Percentiles rank a stretch among this genome's conserved stretches.
Evolutionary conservation across 2,888 invertebrate species (phyloP).

Genomic region (Callimorpha dominula): DNA sequence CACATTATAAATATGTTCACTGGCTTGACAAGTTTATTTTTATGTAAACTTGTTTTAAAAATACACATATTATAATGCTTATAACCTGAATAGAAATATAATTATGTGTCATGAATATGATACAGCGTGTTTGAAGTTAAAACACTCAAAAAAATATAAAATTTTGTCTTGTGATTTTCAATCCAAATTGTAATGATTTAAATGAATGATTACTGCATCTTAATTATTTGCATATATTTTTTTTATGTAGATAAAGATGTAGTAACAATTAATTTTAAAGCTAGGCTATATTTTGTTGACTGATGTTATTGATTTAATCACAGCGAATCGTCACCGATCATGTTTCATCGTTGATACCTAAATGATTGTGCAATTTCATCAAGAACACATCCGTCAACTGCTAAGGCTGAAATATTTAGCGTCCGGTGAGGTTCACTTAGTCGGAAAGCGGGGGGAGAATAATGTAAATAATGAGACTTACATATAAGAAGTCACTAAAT

Average conservation of each 20-base stretch:
- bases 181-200: too few species aligned
- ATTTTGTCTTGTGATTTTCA: neutral
- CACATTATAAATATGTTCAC: conserved; percentile 66
- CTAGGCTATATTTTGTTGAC: neutral
- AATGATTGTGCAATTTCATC: conserved; percentile 82
- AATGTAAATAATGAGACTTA: conserved; percentile 84
- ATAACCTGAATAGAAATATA: conserved; percentile 14
- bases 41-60: conserved; percentile 16
- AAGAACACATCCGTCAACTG: conserved; percentile 81
- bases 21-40: conserved; percentile 70
- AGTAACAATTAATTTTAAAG: too few species aligned
- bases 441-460: conserved; percentile 83
- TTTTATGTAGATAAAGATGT: too few species aligned
- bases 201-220: too few species aligned
- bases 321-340: conserved; percentile 69
- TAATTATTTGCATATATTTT: too few species aligned
- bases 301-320: conserved; percentile 57
- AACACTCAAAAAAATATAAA: neutral
- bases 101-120: conserved; percentile 2
- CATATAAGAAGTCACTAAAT: conserved; percentile 80
- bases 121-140: conserved; percentile 7
- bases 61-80: neutral
- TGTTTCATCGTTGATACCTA: conserved; percentile 81
- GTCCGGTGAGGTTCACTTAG: conserved; percentile 73
- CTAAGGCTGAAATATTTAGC: conserved; percentile 87